These are phyloP conservation scores for Anarrhichthys ocellatus DNA, from an alignment of 2,113 vertebrate species.

Conservation along the genomic window DNA sequence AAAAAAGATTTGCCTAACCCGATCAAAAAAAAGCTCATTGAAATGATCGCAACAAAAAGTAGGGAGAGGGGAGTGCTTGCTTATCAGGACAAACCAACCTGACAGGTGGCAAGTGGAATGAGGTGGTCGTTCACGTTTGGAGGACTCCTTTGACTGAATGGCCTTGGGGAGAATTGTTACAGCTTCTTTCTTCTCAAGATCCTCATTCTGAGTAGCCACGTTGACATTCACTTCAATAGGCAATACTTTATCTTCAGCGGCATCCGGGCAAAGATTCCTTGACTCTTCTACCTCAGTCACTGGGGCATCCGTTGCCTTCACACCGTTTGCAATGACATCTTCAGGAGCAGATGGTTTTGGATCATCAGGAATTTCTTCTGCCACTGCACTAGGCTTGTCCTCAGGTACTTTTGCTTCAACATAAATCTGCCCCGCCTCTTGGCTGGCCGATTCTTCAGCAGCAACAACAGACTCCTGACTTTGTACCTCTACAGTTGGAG, in stretches of 20 bases:
- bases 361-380: slow-evolving; percentile 4
- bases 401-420: slow-evolving; percentile 4
- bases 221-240: slow-evolving; percentile 28
- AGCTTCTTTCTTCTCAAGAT: slow-evolving; percentile 50
- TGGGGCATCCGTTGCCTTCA: background rate
- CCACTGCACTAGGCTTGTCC: background rate
- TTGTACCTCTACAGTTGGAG: background rate
- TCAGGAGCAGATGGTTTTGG: slow-evolving; percentile 7
- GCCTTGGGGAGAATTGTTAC: slow-evolving; percentile 56
- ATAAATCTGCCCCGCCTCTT: slow-evolving; percentile 25
- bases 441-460: slow-evolving; percentile 9
- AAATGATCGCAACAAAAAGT: background rate
- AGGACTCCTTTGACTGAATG: slow-evolving; percentile 65
- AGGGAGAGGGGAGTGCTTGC: background rate
- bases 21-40: background rate
- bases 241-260: slow-evolving; percentile 19
- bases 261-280: background rate
- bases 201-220: slow-evolving; percentile 47
- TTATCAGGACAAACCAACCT: slow-evolving; percentile 75
- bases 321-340: background rate
- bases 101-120: slow-evolving; percentile 64
- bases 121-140: slow-evolving; percentile 60
- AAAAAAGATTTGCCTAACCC: background rate
- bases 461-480: slow-evolving; percentile 17
- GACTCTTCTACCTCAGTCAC: slow-evolving; percentile 21